A percentile compares a stretch with the other conserved stretches of the same genome.
These are phyloP conservation scores for Lymantria dispar DNA, from an alignment of 2,888 invertebrate species.

Conservation along the genomic window DNA sequence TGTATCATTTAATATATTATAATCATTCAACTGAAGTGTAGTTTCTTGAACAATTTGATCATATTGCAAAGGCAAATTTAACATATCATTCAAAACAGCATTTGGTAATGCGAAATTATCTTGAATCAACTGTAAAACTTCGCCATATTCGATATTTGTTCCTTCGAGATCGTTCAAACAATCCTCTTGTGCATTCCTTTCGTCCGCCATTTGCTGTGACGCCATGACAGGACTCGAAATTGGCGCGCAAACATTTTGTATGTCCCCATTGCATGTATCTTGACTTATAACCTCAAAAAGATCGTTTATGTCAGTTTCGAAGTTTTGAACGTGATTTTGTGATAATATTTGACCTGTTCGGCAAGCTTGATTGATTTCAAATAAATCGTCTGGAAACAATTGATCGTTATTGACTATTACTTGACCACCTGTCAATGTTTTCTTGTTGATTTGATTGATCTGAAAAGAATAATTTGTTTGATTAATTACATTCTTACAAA, in stretches of 20 bases:
- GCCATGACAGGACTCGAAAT: not conserved
- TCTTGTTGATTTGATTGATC: constrained; percentile 59
- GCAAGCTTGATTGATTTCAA: constrained; percentile 48
- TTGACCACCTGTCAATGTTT: constrained; percentile 60
- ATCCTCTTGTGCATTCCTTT: constrained; percentile 1
- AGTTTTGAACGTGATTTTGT: constrained; percentile 36
- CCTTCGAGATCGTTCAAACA: constrained; percentile 5
- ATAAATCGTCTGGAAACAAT: constrained; percentile 29
- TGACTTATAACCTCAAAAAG: constrained; percentile 49
- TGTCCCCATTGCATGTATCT: constrained; percentile 20
- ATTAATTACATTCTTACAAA: no score
- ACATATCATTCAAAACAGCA: not conserved
- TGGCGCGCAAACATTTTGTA: constrained; percentile 3
- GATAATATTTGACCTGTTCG: constrained; percentile 47
- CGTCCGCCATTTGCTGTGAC: constrained; percentile 5
- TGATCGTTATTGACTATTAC: constrained; percentile 51
- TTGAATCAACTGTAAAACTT: constrained; percentile 21
- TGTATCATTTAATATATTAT: constrained; percentile 13
- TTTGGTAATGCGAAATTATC: constrained; percentile 2
- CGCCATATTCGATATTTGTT: constrained; percentile 11
- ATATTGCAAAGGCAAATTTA: no score
- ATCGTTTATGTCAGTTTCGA: constrained; percentile 33
- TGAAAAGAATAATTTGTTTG: constrained; percentile 21
- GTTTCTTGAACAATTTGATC: constrained; percentile 6
- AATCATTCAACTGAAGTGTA: constrained; percentile 19